These are phyloP conservation scores for Falco punctatus DNA, from an alignment of 2,113 vertebrate genomes.

Conservation along the genomic window DNA sequence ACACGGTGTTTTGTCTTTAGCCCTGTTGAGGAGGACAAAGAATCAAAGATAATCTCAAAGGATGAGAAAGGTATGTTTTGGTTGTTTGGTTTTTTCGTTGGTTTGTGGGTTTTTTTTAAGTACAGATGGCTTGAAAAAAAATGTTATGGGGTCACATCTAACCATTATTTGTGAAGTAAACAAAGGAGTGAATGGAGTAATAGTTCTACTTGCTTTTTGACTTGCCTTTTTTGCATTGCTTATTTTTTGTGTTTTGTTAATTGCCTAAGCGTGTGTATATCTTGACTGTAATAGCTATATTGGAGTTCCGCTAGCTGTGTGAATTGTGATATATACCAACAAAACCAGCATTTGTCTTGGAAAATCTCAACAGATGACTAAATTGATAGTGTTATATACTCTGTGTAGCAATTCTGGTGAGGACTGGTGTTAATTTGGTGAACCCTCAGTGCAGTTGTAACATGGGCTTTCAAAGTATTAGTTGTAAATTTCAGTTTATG, in stretches of 20 bases:
- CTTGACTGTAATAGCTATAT: not conserved
- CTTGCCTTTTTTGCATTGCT: not conserved
- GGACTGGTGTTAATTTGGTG: not conserved
- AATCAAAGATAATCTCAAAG: slow-evolving; percentile 79
- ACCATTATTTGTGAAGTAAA: not conserved
- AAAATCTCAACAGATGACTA: not conserved
- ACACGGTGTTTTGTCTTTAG: slow-evolving; percentile 82
- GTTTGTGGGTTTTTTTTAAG: not conserved
- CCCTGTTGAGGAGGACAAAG: slow-evolving; percentile 81
- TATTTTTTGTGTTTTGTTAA: not conserved
- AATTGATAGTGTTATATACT: not conserved
- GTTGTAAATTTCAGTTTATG: not conserved
- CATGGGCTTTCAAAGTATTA: not conserved
- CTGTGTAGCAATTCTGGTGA: not conserved
- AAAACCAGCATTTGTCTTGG: not conserved
- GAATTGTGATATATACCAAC: not conserved
- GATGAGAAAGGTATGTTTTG: slow-evolving; percentile 88
- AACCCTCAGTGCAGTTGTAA: not conserved
- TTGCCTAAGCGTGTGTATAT: not conserved
- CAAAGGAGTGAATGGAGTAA: not conserved
- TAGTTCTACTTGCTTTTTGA: not conserved
- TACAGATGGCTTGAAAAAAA: not conserved
- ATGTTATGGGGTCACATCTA: not conserved
- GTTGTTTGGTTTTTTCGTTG: too few species aligned
- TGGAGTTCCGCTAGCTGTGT: not conserved